Base-by-base conservation (phyloP, 2,888 invertebrate genomes). In the Hemithea aestivaria region DNA sequence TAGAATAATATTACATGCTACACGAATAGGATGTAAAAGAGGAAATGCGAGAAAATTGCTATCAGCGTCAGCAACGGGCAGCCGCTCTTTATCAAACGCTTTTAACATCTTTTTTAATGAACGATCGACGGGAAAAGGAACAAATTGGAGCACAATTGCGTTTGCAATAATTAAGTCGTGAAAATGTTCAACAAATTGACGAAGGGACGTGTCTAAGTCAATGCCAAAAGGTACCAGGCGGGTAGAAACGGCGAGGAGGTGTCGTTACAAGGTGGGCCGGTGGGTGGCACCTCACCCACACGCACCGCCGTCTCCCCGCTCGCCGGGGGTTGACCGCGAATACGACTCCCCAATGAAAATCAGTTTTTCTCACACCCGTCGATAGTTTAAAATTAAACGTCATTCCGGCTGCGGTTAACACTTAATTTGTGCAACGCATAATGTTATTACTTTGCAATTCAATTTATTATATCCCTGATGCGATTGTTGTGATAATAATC, bases 211-310 rank as follows among this genome's bases (percentile, higher is more conserved):
- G 41, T 67, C 67, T 70, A 72, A 84, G 76, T 85, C 87, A 87
- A 87, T 87, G 87, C 87, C 87, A 87, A 87, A 75, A 82, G 73
- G 70, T 79, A 87, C 85, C 66, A 87, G 84, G 87, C 58, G 45
- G 34, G 16, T 68, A 80, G 63, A 60, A 68, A 12, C 35, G 6
- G 36, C 30, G 36, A 68, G 73, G 61, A 73, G 67, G 60, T 61
- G 52, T 38, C 35, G 52, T 77, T 73, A 71, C 71, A 73, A 51
- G 52, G 50, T 48, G 51, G 54, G 48, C 45, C 45, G 51, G 49
- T 45, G 54, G 59, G 44, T 44, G 49, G 51, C 42, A 36, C 53
- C 51, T 44, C 49, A 48, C 56, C 48, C 34, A 31, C 42, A 33
- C 38, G 37, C 40, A 31, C 32, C 35, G 40, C 39, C 46, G 33